phyloP scores from a whole-genome alignment of 2,888 invertebrate species.

The Biston stratarius region DNA sequence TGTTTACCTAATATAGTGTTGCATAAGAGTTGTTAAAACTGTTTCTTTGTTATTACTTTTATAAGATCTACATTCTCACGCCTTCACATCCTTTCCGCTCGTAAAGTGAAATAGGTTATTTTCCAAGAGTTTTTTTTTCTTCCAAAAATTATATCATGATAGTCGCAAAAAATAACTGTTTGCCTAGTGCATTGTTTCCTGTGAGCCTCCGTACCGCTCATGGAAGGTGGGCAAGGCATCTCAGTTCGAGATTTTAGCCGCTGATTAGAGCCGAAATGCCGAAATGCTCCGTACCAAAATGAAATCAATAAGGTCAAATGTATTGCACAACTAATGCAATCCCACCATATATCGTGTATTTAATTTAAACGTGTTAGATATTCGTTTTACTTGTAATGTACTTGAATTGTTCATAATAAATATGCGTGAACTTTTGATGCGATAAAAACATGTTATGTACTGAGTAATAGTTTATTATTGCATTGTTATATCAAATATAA shows the following conservation, averaged over 20 bases:
- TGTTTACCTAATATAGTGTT: not conserved
- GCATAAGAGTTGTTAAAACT: not conserved
- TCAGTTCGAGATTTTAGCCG: not conserved
- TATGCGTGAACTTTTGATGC: not conserved
- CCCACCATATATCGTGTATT: not conserved
- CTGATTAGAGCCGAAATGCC: too few relatives aligned
- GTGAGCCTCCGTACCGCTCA: too few relatives aligned
- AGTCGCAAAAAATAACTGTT: too few relatives aligned
- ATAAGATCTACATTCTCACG: not conserved
- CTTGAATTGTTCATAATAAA: not conserved
- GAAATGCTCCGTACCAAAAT: not conserved
- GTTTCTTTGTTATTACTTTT: constrained; percentile 4
- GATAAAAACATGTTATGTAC: not conserved
- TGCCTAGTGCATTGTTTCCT: not conserved
- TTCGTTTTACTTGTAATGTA: not conserved
- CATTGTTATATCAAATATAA: not conserved
- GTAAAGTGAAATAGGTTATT: not conserved
- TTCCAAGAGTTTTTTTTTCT: too few relatives aligned
- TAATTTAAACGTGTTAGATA: not conserved
- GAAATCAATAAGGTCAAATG: constrained; percentile 1
- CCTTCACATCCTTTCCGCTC: not conserved
- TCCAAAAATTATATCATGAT: not conserved
- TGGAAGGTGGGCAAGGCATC: not conserved
- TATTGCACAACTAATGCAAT: constrained; percentile 14
- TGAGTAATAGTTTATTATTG: not conserved